Base-by-base conservation (phyloP, 2,888 invertebrate genomes). In the Pollenia angustigena region DNA sequence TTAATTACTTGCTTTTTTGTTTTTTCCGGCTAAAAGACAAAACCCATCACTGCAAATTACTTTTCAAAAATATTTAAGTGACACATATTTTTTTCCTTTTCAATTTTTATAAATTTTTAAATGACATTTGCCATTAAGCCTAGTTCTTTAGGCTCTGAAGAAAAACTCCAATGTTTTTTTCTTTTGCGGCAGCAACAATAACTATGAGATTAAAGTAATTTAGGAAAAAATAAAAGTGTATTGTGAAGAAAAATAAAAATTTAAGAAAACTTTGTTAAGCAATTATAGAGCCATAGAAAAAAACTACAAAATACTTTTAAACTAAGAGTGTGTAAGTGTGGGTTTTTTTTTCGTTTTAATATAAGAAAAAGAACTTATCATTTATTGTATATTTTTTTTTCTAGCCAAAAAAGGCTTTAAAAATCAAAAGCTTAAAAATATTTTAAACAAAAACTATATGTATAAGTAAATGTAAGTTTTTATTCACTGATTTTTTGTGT, bases 91-190 rank as follows among this genome's bases (percentile, higher is more conserved):
- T 74, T 71, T 68, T 40, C 18, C 40, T 48, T 52, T 76, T 72
- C 12, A 46, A 23, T 78, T 78, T 68, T 64, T 83, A 71, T 56
- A 56, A 78, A 64, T 83, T 83, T 78, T 71, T 46, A 62, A 85
- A 79, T 86, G 86, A 86, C 82, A 76, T 82, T 86, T 83, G 69
- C 78, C 85, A 81, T 81, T 81, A 66, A 76, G 48, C 44, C 56
- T 62, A 23, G 54, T 64, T 54, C n/a, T 58, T 42, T 69, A n/a
- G 0, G 32, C 32, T 32, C 32, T 32, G 32, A 32, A 32, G 32
- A 32, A 32, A 32, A 32, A 32, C 32, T 32, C 32, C 32, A 32
- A 32, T 32, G 4, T 32, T 44, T 42, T 40, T 46, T 46, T 16
- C 2, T 54, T 32, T 18, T 66, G 46, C 42, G 2, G 54, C 32